Evolutionary conservation across 1,140 invertebrate genomes (phyloP), one percentile per base, ranked within the genome.

Genomic region (Drosophila subpulchrella): DNA sequence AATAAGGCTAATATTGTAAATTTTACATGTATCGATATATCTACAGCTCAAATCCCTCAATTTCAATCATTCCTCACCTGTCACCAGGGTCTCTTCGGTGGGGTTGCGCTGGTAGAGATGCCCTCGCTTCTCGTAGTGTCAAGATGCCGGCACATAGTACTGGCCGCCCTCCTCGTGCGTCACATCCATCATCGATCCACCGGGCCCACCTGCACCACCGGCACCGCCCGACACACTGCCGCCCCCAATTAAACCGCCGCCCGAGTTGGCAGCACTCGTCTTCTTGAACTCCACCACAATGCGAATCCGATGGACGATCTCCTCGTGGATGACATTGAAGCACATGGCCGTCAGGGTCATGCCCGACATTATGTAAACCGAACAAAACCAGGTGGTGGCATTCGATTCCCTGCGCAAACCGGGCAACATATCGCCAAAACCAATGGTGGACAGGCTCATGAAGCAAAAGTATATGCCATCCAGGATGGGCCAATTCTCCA

Each of bases 311-410:
- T 97, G 96, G 12, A 97, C 95, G 51, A 97, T 96, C 92, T 99
- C 97, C 90, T 99, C 98, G 93, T 99, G 98, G 57, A 99, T 96
- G 36, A 99, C 96, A 92, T 98, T 98, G 93, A 99, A 99, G 80
- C 98, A 99, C 97, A 99, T 99, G 32, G 98, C 97, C n/a, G 98
- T 98, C 38, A 99, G 93, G 0, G 98, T 97, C 94, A 99, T 96
- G 2, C 98, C 98, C 32, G 97, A 96, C 93, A 99, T 96, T 62
- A 99, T 97, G 93, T 99, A 99, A 73, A 98, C 95, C 44, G 98
- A 98, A 92, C 97, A 98, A 92, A 98, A 97, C 97, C 97, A 97
- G 46, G 97, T 94, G 59, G 91, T 91, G 47, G 88, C 75, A 76
- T 95, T 94, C 7, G 95, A 95, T 74, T 95, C 94, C 30, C 93